Base-by-base conservation (phyloP, 2,888 invertebrate genomes). In the Sycophila texana region DNA sequence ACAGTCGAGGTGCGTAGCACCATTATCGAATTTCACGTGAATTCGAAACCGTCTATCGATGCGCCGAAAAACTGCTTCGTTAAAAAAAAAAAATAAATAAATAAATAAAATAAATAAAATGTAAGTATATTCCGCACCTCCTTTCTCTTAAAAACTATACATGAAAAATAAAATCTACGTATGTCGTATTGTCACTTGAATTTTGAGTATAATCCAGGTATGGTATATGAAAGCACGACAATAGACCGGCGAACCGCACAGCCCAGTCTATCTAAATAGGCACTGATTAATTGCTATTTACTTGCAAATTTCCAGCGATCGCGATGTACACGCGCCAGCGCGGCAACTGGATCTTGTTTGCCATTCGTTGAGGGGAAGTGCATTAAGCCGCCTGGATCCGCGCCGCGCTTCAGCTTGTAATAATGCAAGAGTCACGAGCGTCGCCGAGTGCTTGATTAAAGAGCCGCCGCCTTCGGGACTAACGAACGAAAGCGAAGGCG, bases 201-300 rank as follows among this genome's bases (percentile, higher is more conserved):
- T 86, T 61, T 7, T 16, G 65, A 4, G 3, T 26, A 26, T 26
- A 26, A 26, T 26, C 26, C 26, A 26, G 26, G 26, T 3, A 26
- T 3, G 26, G 26, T 26, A 3, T 26, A 26, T 26, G 26, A 39
- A 39, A 39, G 39, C 7, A 39, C 39, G n/a, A n/a, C n/a, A 39
- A 39, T 1, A 10, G 39, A 39, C 39, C 7, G 10, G 39, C 10
- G 39, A 5, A 30, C 14, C n/a, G 18, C 86, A 86, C 81, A 81
- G 82, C 78, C 81, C 10, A 75, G 85, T 84, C 86, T 88, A 86
- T 86, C 87, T 87, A 87, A 86, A 86, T 83, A 84, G 87, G 86
- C 88, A 85, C 84, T 89, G 89, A 89, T 89, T 89, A 88, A 89
- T 89, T 88, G 89, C 88, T 88, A 88, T 89, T 89, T 88, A 89